Percentiles rank a stretch among this genome's conserved stretches.
Conservation (phyloP, 1,140 invertebrate genomes). For the Fopius arisanus region DNA sequence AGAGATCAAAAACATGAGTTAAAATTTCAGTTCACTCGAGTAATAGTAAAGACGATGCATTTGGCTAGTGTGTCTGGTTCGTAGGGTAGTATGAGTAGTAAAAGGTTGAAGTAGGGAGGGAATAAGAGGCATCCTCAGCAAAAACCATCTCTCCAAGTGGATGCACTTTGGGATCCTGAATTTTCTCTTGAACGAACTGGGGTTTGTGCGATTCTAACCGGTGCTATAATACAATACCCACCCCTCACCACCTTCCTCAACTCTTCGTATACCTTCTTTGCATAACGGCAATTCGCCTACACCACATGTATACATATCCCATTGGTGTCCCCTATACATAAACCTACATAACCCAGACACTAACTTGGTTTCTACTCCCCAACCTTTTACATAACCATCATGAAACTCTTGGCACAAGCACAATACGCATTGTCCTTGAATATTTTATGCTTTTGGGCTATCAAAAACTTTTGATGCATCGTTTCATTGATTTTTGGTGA, state of each 20-base stretch:
- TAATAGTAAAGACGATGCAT: slow-evolving; percentile 3
- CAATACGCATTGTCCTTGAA: slow-evolving; percentile 12
- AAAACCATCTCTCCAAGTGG: slow-evolving; percentile 13
- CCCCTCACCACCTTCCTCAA: not conserved
- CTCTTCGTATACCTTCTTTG: slow-evolving; percentile 13
- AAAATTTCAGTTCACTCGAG: not conserved
- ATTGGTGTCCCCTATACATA: slow-evolving; percentile 4
- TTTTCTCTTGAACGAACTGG: slow-evolving; percentile 13
- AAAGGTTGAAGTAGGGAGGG: not conserved
- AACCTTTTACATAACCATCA: slow-evolving; percentile 29
- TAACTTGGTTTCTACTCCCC: not conserved
- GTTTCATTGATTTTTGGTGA: not conserved
- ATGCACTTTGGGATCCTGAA: slow-evolving; percentile 8
- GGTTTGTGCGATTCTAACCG: not conserved
- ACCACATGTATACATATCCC: slow-evolving; percentile 5
- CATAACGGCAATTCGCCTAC: slow-evolving; percentile 29
- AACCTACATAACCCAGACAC: not conserved
- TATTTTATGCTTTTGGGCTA: not conserved
- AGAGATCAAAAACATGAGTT: slow-evolving; percentile 16
- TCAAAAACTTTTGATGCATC: not conserved
- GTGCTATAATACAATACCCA: not conserved
- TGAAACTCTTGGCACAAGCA: slow-evolving; percentile 26
- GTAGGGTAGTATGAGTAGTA: not conserved
- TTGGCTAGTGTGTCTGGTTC: not conserved
- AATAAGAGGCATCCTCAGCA: not conserved